Conservation (phyloP, 2,797 vertebrate species). For the Cuculus canorus region DNA sequence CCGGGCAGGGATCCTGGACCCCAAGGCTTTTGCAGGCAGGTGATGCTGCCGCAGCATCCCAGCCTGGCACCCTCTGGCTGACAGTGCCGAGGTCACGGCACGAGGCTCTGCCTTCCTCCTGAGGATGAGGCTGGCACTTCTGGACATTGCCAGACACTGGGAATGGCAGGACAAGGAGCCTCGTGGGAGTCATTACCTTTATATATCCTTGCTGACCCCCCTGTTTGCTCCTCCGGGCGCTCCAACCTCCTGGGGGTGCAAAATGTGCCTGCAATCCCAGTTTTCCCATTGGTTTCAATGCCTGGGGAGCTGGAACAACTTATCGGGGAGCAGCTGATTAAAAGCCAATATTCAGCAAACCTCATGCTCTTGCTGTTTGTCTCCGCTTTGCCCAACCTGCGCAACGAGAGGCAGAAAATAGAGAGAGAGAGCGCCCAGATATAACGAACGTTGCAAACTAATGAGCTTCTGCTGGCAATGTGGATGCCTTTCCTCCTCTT, state of each 20-base stretch:
- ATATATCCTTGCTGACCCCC: background rate
- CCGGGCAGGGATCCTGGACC: background rate
- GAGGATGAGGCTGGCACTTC: background rate
- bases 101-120: background rate
- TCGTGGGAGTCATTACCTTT: background rate
- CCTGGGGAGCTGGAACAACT: rapidly evolving
- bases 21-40: background rate
- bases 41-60: background rate
- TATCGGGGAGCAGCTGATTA: background rate
- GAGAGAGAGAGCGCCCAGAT: background rate
- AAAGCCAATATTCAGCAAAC: background rate
- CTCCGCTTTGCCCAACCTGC: background rate
- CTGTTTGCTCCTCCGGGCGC: rapidly evolving
- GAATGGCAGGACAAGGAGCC: background rate
- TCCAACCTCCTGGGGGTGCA: background rate
- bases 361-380: rapidly evolving
- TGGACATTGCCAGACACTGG: background rate
- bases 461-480: background rate
- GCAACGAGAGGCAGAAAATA: background rate
- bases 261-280: rapidly evolving
- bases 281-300: rapidly evolving
- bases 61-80: background rate
- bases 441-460: background rate
- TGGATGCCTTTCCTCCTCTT: background rate
- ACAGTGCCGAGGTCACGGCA: rapidly evolving